Base-by-base conservation (phyloP, 2,113 vertebrate species). In the Xenopus laevis region DNA sequence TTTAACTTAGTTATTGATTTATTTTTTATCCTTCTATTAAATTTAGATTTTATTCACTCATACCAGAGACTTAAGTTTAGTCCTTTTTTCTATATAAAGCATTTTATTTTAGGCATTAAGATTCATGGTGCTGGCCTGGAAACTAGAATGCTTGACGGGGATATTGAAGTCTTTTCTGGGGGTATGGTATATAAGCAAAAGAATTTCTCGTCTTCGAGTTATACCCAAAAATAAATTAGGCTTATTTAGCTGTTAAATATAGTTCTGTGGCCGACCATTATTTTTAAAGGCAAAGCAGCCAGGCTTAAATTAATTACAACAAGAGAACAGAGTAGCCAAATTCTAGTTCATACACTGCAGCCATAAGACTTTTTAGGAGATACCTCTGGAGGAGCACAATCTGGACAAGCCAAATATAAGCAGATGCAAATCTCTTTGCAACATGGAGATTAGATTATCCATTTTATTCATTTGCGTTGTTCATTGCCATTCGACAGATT, bases 1-100 rank as follows among this genome's bases (percentile, higher is more conserved):
- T 73, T 77, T 57, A 62, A 46, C 65, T 88, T 84, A 83, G 82
- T 86, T 63, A 59, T 73, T 84, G 33, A 78, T 85, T 86, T 84
- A 78, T 68, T 81, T 86, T 83, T 84, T 83, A 81, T 87, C 84
- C 78, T 87, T 52, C 13, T 21, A 61, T 61, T 74, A 52, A 13
- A 57, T 21, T 67, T 71, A 13, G 47, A 12, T 50, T 50, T 50
- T 60, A 27, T 23, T 23, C 58, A 60, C 15, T 60, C 9, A 23
- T 23, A 23, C 58, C 58, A 60, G 18, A 23, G 58, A 27, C 20
- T 27, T 13, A 60, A 60, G 20, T 60, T 7, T 60, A 60, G 58
- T 9, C 16, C 16, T 13, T 17, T 58, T 8, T 17, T 20, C 55
- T 60, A 18, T 55, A 55, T 55, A 55, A 21, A 27, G 18, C 20